Base-by-base conservation (phyloP, 1,140 invertebrate genomes). In the Phocides pigmalion region DNA sequence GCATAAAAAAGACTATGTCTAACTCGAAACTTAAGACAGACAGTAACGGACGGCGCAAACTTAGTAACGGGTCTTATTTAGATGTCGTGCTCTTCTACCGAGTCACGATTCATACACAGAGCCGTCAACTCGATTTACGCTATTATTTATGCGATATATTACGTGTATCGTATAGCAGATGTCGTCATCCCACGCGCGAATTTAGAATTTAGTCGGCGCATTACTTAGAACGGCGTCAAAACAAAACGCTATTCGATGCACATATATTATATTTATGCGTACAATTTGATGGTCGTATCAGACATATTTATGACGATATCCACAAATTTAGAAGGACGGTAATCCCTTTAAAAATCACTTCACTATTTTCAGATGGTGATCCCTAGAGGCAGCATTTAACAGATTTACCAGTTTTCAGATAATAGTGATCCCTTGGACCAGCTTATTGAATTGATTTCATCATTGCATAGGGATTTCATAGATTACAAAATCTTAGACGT, bases 141-240 rank as follows among this genome's bases (percentile, higher is more conserved):
- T 42, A 28, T 54, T 41, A 47, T 64, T 54, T 42, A 42, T 39
- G 12, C n/a, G 20, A 14, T 49, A 8, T 28, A 28, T 28, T 3
- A 28, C 25, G 25, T 28, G 9, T 8, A 6, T 28, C 6, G 6
- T 6, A 25, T 28, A 37, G 22, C 53, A 58, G 35, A 62, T 51
- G 37, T 62, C 41, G 11, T 8, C 39, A 6, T 39, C 44, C 67
- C 47, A 62, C 58, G 42, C 51, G 28, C 12, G 35, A 54, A 41
- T 61, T 47, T 62, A 62, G 42, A 64, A 62, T 64, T 46, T 49
- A 64, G 11, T 22, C 37, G 9, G 11, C 44, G 25, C 58, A 67
- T 46, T 47, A 63, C 49, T 46, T 32, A 41, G 4, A 22, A 28
- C 11, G 28, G 16, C 19, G 42, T 54, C 42, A 56, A 54, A 54